Evolutionary conservation across 1,140 invertebrate species (phyloP), one percentile per base, ranked within the genome.

Genomic region (Drosophila ironensis): DNA sequence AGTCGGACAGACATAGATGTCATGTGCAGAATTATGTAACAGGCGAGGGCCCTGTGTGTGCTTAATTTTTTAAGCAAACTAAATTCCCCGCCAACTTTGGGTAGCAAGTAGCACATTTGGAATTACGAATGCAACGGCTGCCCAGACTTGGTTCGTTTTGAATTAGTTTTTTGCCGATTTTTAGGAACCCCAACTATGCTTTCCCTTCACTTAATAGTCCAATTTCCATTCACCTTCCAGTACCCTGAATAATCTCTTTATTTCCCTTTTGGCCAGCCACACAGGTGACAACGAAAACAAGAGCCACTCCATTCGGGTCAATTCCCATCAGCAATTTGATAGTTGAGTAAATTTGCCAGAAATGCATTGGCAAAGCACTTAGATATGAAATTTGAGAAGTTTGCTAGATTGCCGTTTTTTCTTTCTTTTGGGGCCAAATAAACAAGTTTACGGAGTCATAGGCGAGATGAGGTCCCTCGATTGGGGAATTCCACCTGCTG

Each of bases 61-160:
- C 78, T 74, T 86, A 86, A 86, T 84, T 64, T 86, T 84, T 86
- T 74, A 74, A 80, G 80, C 50, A 69, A 84, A 70, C 63, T 50
- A 57, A 50, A 40, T 57, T 61, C 6, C 7, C 54, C 28, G 46
- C 37, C 30, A 54, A 61, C 28, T 57, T 68, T 52, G 17, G 47
- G 30, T 8, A 30, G 28, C 12, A 14, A 28, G 20, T 28, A 22
- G 11, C 8, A 30, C 25, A 59, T 28, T 28, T 3, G 30, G 59
- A 76, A 81, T 72, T 67, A 51, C 75, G 71, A 71, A 33, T 61
- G 54, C 46, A 45, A 27, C 56, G 37, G 6, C 22, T 50, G 66
- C 60, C 60, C 61, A 61, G 60, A 64, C 54, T 44, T 41, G 27
- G 56, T 41, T 63, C 9, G 2, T 14, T 2, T 17, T 56, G n/a